Evolutionary conservation across 2,888 invertebrate genomes (phyloP), one percentile per base, ranked within the genome.

Genomic region (Lapara coniferarum): DNA sequence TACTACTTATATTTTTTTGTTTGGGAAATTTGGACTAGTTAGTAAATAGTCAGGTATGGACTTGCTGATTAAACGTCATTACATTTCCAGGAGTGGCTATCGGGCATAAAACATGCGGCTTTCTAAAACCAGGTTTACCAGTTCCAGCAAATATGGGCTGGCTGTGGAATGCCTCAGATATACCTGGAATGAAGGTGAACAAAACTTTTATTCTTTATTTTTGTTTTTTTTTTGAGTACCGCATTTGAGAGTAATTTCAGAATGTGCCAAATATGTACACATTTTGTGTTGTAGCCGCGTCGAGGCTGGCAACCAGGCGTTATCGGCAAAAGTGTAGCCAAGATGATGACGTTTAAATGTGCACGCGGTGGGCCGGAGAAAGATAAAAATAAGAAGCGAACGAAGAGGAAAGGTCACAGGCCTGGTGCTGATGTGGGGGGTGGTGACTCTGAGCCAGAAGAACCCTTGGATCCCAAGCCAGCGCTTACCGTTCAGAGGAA

Each of bases 81-180:
- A 46, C 44, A 51, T 44, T 67, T 52, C 6, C 82, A 86, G 94
- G 95, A 0, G 88, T 90, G 0, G 87, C 90, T 14, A 84, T 94
- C 59, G 95, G 95, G 0, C 96, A 96, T 76, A 93, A 92, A 70
- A 81, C 88, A 71, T 96, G 96, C 78, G 78, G 87, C 1, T 88
- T 94, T 2, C 81, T 88, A 14, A 85, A 81, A 44, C 90, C 93
- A 0, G 91, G 93, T 0, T 87, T 90, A 46, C 89, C 93, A 10
- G 96, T 96, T 0, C 96, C 96, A 0, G 85, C 92, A 0, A 86
- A 93, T 58, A 96, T 96, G 96, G 96, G 96, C 0, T 96, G 96
- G 96, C 81, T 95, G 46, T 96, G 96, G 96, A 95, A 81, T 59
- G 79, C 88, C 10, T 68, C 73, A 0, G 89, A 92, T 70, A 78